phyloP scores from a whole-genome alignment of 2,797 vertebrate species.

The Mormyrus proboscirostris region DNA sequence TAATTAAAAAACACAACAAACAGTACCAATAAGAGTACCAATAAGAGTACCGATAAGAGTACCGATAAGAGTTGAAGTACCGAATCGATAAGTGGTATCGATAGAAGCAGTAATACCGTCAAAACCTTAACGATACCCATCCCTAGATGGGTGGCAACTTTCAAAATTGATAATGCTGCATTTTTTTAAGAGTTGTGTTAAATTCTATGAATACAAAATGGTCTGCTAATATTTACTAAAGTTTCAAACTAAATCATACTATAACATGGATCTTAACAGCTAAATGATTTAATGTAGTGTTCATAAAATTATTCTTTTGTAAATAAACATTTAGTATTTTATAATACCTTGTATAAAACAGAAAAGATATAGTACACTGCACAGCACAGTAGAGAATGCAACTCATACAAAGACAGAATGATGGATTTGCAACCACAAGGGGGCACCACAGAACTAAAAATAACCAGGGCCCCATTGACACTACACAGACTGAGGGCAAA shows the following conservation, averaged over 20 bases:
- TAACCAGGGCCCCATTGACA: background rate
- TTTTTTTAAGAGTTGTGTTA: background rate
- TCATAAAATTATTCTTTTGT: background rate
- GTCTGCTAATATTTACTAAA: background rate
- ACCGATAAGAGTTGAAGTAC: too few relatives aligned
- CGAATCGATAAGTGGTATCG: too few relatives aligned
- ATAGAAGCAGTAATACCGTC: too few relatives aligned
- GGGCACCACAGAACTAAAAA: conserved; percentile 22
- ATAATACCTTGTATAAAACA: background rate
- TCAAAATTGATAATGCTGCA: background rate
- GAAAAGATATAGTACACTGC: background rate
- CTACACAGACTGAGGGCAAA: background rate
- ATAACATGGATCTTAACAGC: background rate
- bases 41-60: too few relatives aligned
- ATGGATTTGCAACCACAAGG: conserved; percentile 37
- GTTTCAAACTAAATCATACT: background rate
- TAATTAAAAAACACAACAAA: too few relatives aligned
- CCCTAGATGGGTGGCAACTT: background rate
- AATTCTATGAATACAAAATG: background rate
- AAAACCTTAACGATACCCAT: too few relatives aligned
- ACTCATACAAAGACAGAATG: background rate
- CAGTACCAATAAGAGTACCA: too few relatives aligned
- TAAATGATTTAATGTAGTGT: background rate
- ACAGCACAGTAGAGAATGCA: background rate
- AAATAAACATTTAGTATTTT: background rate